These are phyloP conservation scores for Cichlasoma orientale DNA, from an alignment of 2,797 vertebrate genomes.

Conservation along the genomic window DNA sequence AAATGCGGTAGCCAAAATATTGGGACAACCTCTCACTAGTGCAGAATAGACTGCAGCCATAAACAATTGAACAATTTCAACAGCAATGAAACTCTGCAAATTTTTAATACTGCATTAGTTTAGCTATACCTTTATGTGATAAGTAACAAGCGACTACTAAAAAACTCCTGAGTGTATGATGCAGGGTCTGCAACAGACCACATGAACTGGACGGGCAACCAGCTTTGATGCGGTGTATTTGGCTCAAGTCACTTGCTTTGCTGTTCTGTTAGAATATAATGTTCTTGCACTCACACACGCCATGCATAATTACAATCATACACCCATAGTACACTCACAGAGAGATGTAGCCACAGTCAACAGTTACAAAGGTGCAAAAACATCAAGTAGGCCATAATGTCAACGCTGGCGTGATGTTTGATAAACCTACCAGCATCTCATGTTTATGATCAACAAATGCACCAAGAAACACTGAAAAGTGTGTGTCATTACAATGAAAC, in stretches of 20 bases:
- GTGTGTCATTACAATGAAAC: background rate
- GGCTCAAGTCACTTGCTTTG: no score
- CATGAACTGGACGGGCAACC: no score
- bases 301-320: no score
- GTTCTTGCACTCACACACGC: no score
- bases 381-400: no score
- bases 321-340: no score
- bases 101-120: background rate
- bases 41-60: background rate
- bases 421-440: no score
- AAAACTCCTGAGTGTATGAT: background rate
- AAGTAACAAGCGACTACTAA: background rate
- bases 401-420: background rate
- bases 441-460: background rate
- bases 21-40: background rate
- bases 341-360: no score
- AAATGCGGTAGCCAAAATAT: background rate
- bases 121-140: background rate
- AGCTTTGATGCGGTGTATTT: no score
- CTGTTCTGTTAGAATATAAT: no score
- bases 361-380: no score
- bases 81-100: background rate
- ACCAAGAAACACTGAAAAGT: background rate
- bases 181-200: no score
- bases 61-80: background rate